Evolutionary conservation across 2,888 invertebrate species (phyloP), one percentile per base, ranked within the genome.

Genomic region (Macropis europaea): DNA sequence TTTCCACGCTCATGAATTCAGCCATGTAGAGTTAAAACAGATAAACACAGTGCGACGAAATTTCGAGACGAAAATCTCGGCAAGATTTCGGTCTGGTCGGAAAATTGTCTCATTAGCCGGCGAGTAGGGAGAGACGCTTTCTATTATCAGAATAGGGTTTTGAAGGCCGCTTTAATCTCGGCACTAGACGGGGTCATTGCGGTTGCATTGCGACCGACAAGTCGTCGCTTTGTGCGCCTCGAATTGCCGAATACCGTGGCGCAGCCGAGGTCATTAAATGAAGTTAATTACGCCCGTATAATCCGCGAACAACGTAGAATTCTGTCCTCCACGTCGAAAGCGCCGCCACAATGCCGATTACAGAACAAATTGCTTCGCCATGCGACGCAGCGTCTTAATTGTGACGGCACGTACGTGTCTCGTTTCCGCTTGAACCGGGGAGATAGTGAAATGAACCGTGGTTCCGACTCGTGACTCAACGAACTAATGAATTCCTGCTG

Each of bases 201-300:
- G 61, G 57, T 63, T 48, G 76, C 52, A 38, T 61, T 19, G 47
- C 52, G 61, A 52, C 57, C 66, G 69, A 63, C 68, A 57, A 76
- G 62, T 62, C 47, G 62, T 47, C 53, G 52, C 59, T 60, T 63
- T 60, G 74, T 60, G 40, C 47, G 45, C 63, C 26, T 47, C 45
- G 60, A 48, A 73, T 59, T 52, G 63, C 60, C 61, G 63, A 77
- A 77, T 69, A 57, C 52, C 63, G 40, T 52, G 42, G 52, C 59
- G 50, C 50, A 43, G 45, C 38, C 47, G 63, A 43, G 66, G 77
- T 74, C 68, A 73, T 79, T 79, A 77, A 79, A 79, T 66, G 74
- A 79, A 69, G 74, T 74, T 77, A 79, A 79, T 77, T 79, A 77
- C 66, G 64, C 52, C 42, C 48, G 62, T 66, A 54, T 63, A 76